phyloP scores from a whole-genome alignment of 2,888 invertebrate species.

The Elysia crispata region DNA sequence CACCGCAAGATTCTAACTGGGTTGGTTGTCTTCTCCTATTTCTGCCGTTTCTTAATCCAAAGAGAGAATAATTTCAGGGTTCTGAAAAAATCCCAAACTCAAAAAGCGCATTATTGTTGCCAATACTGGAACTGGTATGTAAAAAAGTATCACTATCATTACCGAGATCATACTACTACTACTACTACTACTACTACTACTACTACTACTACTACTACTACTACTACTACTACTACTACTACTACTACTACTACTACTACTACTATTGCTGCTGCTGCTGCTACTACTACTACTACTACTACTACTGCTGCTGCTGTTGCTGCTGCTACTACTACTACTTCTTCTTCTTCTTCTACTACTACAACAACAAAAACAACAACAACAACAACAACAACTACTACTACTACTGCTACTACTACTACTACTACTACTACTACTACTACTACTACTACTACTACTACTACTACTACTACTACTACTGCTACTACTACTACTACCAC shows the following conservation, averaged over 20 bases:
- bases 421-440: conserved; percentile 9
- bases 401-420: not conserved
- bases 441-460: conserved; percentile 9
- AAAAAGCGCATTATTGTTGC: no score
- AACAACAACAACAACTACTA: conserved; percentile 9
- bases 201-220: not conserved
- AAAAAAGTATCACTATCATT: no score
- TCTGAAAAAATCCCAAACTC: not conserved
- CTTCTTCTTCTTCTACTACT: no score
- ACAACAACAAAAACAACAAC: no score
- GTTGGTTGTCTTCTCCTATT: no score
- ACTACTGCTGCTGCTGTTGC: conserved; percentile 3
- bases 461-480: not conserved
- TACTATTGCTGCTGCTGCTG: not conserved
- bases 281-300: conserved; percentile 25
- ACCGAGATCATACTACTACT: not conserved
- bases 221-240: conserved; percentile 9
- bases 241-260: not conserved
- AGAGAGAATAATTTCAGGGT: no score
- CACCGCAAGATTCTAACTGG: no score
- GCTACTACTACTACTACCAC: conserved; percentile 1
- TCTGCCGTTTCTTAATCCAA: no score
- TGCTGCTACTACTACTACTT: not conserved
- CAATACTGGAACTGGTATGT: no score
- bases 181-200: conserved; percentile 1